Evolutionary conservation across 2,113 vertebrate genomes (phyloP).

Genomic region (Ameiurus melas): DNA sequence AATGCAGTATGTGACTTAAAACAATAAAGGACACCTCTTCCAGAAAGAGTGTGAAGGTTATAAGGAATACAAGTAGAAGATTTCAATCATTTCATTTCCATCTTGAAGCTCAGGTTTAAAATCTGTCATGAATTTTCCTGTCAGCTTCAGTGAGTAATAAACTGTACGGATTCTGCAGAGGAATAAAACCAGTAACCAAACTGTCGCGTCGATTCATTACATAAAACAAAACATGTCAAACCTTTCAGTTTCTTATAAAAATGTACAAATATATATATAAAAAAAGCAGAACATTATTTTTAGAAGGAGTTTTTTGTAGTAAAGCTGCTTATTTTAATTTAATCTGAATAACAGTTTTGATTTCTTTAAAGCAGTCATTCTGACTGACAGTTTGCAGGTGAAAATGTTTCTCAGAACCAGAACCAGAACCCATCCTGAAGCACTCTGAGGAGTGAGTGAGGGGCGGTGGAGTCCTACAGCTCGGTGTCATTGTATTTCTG

Average conservation of each 20-base stretch:
- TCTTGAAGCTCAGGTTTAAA: not conserved
- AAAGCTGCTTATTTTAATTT: not conserved
- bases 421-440: not conserved
- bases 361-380: not conserved
- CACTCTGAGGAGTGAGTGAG: not conserved
- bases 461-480: slow-evolving; percentile 68
- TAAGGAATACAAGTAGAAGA: not conserved
- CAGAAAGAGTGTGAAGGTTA: slow-evolving; percentile 1
- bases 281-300: not conserved
- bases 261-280: slow-evolving; percentile 48
- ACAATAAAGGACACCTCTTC: slow-evolving; percentile 2
- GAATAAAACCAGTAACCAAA: not conserved
- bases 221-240: not conserved
- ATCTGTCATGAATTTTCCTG: not conserved
- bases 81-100: not conserved
- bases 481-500: slow-evolving; percentile 95
- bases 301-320: not conserved
- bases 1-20: not conserved
- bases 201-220: not conserved
- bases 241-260: slow-evolving; percentile 41
- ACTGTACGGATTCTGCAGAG: not conserved
- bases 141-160: not conserved
- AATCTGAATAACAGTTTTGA: not conserved
- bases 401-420: not conserved
- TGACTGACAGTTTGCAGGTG: not conserved